Evolutionary conservation across 2,888 invertebrate species (phyloP).

Genomic region (Odontocerum albicorne): DNA sequence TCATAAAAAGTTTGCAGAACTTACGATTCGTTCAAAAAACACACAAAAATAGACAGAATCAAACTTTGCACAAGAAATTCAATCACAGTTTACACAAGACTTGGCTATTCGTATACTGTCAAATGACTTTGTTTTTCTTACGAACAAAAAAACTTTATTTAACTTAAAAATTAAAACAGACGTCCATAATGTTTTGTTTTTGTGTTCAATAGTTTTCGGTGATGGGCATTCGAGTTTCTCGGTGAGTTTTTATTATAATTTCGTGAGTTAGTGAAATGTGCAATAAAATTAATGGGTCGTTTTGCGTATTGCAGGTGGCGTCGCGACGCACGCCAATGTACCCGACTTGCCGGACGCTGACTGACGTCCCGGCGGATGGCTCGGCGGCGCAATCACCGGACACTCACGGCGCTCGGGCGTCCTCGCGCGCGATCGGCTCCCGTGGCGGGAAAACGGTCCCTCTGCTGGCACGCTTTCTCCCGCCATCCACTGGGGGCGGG

Average conservation of each 20-base stretch:
- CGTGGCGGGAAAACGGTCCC: constrained; percentile 29
- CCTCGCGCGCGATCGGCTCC: constrained; percentile 27
- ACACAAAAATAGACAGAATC: no score
- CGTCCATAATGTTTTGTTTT: not conserved
- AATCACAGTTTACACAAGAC: no score
- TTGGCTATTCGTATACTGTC: constrained; percentile 8
- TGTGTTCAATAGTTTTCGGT: constrained; percentile 2
- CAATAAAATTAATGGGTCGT: constrained; percentile 15
- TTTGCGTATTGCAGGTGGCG: constrained; percentile 25
- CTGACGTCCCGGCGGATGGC: constrained; percentile 30
- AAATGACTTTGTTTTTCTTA: no score
- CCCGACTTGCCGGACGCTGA: constrained; percentile 34
- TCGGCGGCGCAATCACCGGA: constrained; percentile 33
- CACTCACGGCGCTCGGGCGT: constrained; percentile 29
- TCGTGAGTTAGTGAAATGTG: no score
- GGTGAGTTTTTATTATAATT: not conserved
- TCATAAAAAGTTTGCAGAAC: no score
- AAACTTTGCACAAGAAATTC: no score
- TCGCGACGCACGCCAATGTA: constrained; percentile 31
- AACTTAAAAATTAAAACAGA: not conserved
- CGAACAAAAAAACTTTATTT: not conserved
- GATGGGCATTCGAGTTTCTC: not conserved
- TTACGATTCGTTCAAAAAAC: no score
- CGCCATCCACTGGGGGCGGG: constrained; percentile 16
- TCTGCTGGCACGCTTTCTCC: constrained; percentile 14